A percentile compares a stretch with the other conserved stretches of the same genome.
These are phyloP conservation scores for Cairina moschata DNA, from an alignment of 2,113 vertebrate species.

Conservation along the genomic window DNA sequence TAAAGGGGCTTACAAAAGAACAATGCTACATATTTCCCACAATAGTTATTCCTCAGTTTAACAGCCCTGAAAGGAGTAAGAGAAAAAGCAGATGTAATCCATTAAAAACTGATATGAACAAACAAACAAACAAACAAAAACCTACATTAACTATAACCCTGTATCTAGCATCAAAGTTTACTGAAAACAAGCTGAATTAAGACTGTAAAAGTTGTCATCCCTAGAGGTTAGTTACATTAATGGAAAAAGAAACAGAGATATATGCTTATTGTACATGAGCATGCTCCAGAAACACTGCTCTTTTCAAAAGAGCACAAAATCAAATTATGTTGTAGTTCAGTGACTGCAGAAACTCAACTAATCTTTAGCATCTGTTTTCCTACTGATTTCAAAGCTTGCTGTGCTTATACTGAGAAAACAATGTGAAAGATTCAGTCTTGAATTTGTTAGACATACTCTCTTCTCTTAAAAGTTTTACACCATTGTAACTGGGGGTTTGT, in stretches of 20 bases:
- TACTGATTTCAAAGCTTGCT: background rate
- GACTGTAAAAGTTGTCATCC: background rate
- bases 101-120: background rate
- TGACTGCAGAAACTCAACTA: constrained; percentile 1
- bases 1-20: background rate
- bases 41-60: background rate
- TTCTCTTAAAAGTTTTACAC: background rate
- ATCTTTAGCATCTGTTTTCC: constrained; percentile 24
- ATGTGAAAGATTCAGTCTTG: background rate
- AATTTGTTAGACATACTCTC: background rate
- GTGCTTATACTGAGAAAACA: background rate
- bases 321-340: background rate
- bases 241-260: background rate
- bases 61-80: background rate
- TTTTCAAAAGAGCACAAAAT: constrained; percentile 16
- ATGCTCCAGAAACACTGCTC: background rate
- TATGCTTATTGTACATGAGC: background rate
- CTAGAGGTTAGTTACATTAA: background rate
- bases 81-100: background rate
- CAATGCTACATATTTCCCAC: background rate
- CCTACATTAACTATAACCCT: background rate
- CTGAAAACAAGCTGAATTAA: constrained; percentile 11
- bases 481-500: background rate
- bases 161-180: background rate
- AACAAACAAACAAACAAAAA: background rate